Conservation (phyloP, 2,113 vertebrate genomes). For the Anhinga rufa region DNA sequence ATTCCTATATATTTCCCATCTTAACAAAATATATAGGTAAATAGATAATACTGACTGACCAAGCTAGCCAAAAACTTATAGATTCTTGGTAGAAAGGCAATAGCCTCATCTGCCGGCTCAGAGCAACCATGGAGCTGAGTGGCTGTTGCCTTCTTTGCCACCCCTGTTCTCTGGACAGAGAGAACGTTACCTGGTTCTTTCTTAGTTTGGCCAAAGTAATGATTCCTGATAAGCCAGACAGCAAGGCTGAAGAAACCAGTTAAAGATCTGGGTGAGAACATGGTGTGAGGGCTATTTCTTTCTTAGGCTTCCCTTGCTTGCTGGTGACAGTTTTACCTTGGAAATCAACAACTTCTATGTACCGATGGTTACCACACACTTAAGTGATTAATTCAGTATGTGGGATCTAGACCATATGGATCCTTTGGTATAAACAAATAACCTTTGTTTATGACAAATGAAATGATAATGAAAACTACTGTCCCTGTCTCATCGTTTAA, state of each 20-base stretch:
- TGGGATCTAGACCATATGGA: background rate
- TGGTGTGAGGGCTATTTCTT: background rate
- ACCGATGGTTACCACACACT: accelerated
- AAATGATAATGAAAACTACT: background rate
- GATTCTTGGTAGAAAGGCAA: background rate
- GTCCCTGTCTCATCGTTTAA: background rate
- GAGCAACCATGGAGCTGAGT: background rate
- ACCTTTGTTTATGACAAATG: background rate
- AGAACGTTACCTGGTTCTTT: background rate
- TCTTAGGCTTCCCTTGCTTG: background rate
- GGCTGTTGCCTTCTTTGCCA: background rate
- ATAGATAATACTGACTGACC: background rate
- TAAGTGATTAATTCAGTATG: background rate
- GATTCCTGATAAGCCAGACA: background rate
- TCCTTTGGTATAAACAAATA: background rate
- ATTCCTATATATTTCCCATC: background rate
- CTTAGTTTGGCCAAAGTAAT: background rate
- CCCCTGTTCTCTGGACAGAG: background rate
- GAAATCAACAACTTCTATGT: background rate
- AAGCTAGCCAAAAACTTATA: background rate
- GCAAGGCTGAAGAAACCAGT: background rate
- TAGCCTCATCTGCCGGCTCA: background rate
- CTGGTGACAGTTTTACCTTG: background rate
- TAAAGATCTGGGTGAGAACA: background rate
- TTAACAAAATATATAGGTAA: background rate